Percentiles rank a stretch among this genome's conserved stretches.
These are phyloP conservation scores for Pseudoatta argentina DNA, from an alignment of 1,140 invertebrate species.

Conservation along the genomic window DNA sequence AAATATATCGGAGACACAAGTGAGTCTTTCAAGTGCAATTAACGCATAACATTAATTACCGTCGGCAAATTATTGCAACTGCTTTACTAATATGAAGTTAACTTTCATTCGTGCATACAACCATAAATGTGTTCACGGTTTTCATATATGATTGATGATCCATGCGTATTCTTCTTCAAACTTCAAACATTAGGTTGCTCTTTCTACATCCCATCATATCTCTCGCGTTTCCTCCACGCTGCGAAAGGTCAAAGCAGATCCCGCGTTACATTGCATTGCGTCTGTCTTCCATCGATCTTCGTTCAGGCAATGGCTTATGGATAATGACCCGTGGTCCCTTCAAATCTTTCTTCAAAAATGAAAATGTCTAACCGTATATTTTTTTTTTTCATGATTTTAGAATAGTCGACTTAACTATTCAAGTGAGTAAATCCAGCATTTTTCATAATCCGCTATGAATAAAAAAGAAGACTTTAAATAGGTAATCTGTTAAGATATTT, in stretches of 20 bases:
- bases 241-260: constrained; percentile 38
- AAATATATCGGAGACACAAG: neutral
- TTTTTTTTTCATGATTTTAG: neutral
- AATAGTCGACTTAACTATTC: neutral
- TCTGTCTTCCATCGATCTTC: constrained; percentile 48
- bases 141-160: constrained; percentile 50
- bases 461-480: neutral
- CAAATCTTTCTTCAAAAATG: constrained; percentile 5
- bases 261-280: constrained; percentile 29
- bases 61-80: constrained; percentile 27
- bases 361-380: neutral
- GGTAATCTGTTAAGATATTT: neutral
- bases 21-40: constrained; percentile 9
- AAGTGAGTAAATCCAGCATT: neutral
- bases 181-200: constrained; percentile 22
- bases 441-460: neutral
- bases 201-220: constrained; percentile 4
- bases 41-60: constrained; percentile 34
- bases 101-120: constrained; percentile 35
- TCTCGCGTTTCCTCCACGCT: constrained; percentile 7
- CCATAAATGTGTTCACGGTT: constrained; percentile 16
- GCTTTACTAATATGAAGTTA: constrained; percentile 32
- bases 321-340: neutral
- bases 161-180: neutral
- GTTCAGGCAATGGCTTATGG: constrained; percentile 8